These are phyloP conservation scores for Zaprionus davidi DNA, from an alignment of 1,140 invertebrate genomes.

Conservation along the genomic window DNA sequence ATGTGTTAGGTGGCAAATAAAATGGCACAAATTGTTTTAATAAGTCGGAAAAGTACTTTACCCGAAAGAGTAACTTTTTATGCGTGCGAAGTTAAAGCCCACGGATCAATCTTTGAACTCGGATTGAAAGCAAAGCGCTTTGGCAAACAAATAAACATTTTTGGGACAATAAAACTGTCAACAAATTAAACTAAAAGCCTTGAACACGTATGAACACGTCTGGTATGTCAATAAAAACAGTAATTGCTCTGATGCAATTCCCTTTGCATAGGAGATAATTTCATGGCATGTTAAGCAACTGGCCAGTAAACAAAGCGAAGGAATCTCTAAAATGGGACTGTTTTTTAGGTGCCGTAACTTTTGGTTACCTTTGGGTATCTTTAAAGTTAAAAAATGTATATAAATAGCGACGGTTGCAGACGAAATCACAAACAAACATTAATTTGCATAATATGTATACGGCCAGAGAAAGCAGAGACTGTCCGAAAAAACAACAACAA, in stretches of 20 bases:
- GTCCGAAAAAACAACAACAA: slow-evolving; percentile 39
- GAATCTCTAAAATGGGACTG: not conserved
- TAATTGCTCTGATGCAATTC: not conserved
- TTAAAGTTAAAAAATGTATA: slow-evolving; percentile 30
- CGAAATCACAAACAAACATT: slow-evolving; percentile 75
- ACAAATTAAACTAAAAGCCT: slow-evolving; percentile 7
- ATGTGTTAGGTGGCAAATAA: slow-evolving; percentile 52
- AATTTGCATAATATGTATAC: slow-evolving; percentile 77
- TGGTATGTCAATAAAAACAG: not conserved
- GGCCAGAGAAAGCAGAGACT: slow-evolving; percentile 37
- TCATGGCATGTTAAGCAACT: not conserved
- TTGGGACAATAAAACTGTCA: slow-evolving; percentile 1
- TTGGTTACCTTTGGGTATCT: slow-evolving; percentile 25
- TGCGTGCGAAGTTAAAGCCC: slow-evolving; percentile 2
- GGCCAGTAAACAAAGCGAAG: slow-evolving; percentile 10
- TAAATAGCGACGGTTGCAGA: slow-evolving; percentile 24
- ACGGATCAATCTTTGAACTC: not conserved
- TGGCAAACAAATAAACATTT: not conserved
- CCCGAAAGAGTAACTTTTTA: slow-evolving; percentile 16
- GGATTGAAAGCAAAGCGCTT: not conserved
- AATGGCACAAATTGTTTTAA: slow-evolving; percentile 63
- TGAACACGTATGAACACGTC: not conserved
- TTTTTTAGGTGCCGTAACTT: slow-evolving; percentile 15
- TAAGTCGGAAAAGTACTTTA: slow-evolving; percentile 20
- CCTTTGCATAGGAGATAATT: not conserved